Evolutionary conservation across 2,797 vertebrate species (phyloP).

Genomic region (Chromobotia macracanthus): DNA sequence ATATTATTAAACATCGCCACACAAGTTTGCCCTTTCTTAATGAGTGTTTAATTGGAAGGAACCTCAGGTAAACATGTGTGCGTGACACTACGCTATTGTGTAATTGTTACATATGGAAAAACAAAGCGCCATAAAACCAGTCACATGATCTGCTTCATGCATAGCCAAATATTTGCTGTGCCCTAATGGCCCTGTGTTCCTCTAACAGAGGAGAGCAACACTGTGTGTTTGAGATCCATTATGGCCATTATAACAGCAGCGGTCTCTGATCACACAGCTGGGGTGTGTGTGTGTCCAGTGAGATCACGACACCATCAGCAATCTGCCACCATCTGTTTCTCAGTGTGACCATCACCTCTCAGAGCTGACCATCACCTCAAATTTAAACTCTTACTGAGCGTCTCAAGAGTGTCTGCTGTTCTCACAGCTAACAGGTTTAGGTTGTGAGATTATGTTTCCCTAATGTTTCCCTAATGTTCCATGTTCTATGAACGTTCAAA

Average conservation of each 20-base stretch:
- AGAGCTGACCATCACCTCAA: no score
- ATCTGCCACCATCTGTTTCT: not conserved
- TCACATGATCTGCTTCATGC: slow-evolving; percentile 53
- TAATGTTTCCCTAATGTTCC: no score
- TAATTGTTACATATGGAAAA: slow-evolving; percentile 63
- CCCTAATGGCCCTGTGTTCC: slow-evolving; percentile 46
- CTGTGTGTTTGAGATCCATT: slow-evolving; percentile 23
- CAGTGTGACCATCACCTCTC: not conserved
- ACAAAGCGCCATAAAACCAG: slow-evolving; percentile 50
- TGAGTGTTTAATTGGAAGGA: not conserved
- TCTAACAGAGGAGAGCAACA: slow-evolving; percentile 24
- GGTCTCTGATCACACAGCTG: slow-evolving; percentile 11
- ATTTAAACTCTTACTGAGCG: no score
- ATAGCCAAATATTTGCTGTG: slow-evolving; percentile 73
- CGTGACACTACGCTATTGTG: slow-evolving; percentile 53
- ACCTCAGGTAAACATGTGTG: slow-evolving; percentile 40
- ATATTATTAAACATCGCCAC: not conserved
- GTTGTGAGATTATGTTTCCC: no score
- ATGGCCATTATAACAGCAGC: not conserved
- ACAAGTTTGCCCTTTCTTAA: slow-evolving; percentile 12
- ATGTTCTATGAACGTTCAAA: no score
- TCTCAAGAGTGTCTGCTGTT: no score
- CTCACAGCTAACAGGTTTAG: no score
- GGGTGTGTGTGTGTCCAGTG: not conserved
- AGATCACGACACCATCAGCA: slow-evolving; percentile 5